Base-by-base conservation (phyloP, 2,797 vertebrate genomes). In the Myotis vivesi region DNA sequence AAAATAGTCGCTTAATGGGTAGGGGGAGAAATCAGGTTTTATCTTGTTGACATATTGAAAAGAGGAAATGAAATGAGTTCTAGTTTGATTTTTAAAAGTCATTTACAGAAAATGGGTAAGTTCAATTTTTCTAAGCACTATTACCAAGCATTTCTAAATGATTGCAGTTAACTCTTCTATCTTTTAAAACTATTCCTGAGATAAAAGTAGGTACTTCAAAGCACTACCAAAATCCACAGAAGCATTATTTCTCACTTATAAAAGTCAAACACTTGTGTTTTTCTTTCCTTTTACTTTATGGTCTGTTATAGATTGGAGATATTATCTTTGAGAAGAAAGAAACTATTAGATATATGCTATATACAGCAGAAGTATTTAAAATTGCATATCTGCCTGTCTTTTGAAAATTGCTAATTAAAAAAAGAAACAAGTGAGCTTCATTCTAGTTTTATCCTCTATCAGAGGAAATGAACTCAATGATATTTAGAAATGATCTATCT, bases 71-170 rank as follows among this genome's bases (percentile, higher is more conserved):
- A 95, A 93, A 72, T 72, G 23, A 87, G 64, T 75, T 89, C 68
- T 88, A 79, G 5, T 87, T 55, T 82, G 38, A 66, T 92, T 59
- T 57, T 59, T 62, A 30, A 28, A 59, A 55, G 33, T 41, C 23
- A 71, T 64, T 96, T 94, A 79, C 68, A 89, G 73, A 94, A 90
- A 85, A 89, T 87, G 12, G 68, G 12, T 76, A 82, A 89, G 33
- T 91, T 93, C 20, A 57, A 9, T 82, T 92, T 90, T 81, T 91
- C 16, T 73, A 69, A 93, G n/a, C 36, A 68, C 23, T 68, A 68
- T 82, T 92, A 66, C 15, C 17, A 71, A 84, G 5, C 12, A 36
- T 80, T 10, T 87, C 28, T 89, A 92, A 95, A 71, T 91, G 8
- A 91, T 71, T 22, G 36, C 17, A 1, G 28, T 91, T 94, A 77